These are phyloP conservation scores for Rhizoglyphus robini DNA, from an alignment of 1,140 invertebrate genomes.

Conservation along the genomic window DNA sequence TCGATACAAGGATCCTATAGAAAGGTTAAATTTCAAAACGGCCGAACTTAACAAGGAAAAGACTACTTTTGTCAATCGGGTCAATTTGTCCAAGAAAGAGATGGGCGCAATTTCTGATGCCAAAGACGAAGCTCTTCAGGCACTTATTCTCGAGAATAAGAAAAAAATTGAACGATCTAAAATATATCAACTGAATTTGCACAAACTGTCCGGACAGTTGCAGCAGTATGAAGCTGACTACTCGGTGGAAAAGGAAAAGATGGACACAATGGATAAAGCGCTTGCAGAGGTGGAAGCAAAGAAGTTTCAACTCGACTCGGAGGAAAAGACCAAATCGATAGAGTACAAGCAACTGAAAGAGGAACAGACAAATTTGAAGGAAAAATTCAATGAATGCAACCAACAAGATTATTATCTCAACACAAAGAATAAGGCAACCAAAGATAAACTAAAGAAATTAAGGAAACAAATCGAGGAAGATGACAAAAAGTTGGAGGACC, in stretches of 20 bases:
- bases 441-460: conserved; percentile 50
- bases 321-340: conserved; percentile 41
- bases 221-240: conserved; percentile 18
- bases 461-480: conserved; percentile 37
- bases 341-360: conserved; percentile 38
- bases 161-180: conserved; percentile 51
- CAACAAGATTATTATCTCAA: conserved; percentile 28
- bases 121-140: conserved; percentile 70
- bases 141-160: conserved; percentile 62
- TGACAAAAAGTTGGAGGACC: conserved; percentile 37
- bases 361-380: conserved; percentile 36
- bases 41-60: conserved; percentile 62
- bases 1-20: conserved; percentile 65
- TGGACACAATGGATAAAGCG: conserved; percentile 58
- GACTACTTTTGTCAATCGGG: conserved; percentile 71
- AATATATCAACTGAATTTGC: conserved; percentile 42
- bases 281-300: conserved; percentile 45
- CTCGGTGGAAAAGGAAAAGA: conserved; percentile 59
- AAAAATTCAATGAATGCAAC: conserved; percentile 30
- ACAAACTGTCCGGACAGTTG: not conserved
- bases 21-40: conserved; percentile 56
- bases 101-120: conserved; percentile 68
- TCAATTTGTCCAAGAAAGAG: conserved; percentile 78
- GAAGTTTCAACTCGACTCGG: conserved; percentile 36
- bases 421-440: conserved; percentile 46